Evolutionary conservation across 1,140 invertebrate genomes (phyloP).

Genomic region (Lethrus apterus): DNA sequence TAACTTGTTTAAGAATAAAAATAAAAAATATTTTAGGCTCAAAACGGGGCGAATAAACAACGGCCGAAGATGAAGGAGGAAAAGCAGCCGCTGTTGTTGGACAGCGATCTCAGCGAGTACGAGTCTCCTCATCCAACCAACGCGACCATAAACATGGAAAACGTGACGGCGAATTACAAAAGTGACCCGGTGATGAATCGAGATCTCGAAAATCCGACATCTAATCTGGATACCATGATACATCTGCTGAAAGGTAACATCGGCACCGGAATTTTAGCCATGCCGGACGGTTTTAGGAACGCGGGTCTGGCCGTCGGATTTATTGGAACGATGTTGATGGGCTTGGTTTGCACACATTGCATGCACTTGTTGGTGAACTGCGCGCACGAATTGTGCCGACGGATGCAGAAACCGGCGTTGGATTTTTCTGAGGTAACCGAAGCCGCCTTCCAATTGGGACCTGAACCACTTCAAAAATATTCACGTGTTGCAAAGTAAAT

Average conservation of each 20-base stretch:
- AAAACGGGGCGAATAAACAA: constrained; percentile 6
- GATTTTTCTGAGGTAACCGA: constrained; percentile 69
- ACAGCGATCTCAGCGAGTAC: constrained; percentile 39
- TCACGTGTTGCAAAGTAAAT: constrained; percentile 56
- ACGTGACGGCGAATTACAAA: constrained; percentile 40
- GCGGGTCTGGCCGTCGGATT: constrained; percentile 66
- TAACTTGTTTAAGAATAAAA: no score
- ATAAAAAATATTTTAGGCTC: no score
- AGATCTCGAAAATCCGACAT: constrained; percentile 64
- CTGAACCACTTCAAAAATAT: constrained; percentile 53
- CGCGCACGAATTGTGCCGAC: constrained; percentile 60
- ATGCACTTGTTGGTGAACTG: constrained; percentile 78
- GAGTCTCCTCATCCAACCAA: constrained; percentile 34
- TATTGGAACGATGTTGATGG: constrained; percentile 68
- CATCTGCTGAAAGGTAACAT: constrained; percentile 65
- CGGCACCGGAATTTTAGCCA: constrained; percentile 60
- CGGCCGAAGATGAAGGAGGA: constrained; percentile 38
- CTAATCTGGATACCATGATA: constrained; percentile 73
- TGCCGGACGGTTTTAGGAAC: constrained; percentile 80
- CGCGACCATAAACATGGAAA: constrained; percentile 31
- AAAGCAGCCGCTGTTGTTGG: constrained; percentile 47
- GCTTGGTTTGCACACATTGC: constrained; percentile 74
- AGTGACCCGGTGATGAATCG: constrained; percentile 56
- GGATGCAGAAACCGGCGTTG: constrained; percentile 55
- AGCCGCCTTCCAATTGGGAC: constrained; percentile 62